These are phyloP conservation scores for Felis catus DNA, from an alignment of 2,113 vertebrate genomes.

Conservation along the genomic window DNA sequence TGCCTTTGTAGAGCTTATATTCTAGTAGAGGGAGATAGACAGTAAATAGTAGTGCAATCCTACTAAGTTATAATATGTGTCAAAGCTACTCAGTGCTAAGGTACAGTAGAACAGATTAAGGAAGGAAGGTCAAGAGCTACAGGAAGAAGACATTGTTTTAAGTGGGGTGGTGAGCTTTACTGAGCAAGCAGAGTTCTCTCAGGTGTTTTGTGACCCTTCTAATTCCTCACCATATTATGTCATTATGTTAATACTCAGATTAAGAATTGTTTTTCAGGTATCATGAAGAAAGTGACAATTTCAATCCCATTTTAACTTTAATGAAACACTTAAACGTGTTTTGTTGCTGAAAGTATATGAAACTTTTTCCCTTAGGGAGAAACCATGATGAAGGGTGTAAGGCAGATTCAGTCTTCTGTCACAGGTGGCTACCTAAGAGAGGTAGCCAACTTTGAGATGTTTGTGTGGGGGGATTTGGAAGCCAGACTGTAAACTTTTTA, in stretches of 20 bases:
- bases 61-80: background rate
- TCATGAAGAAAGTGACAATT: constrained; percentile 2
- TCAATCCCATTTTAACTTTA: background rate
- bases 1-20: background rate
- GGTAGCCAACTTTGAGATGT: background rate
- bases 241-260: background rate
- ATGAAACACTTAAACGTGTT: background rate
- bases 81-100: background rate
- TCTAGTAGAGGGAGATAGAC: background rate
- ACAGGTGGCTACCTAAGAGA: background rate
- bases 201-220: background rate
- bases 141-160: background rate
- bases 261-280: background rate
- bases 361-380: background rate
- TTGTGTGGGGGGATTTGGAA: background rate
- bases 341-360: background rate
- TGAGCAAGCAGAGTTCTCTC: background rate
- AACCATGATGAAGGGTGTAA: background rate
- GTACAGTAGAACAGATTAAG: background rate
- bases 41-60: background rate
- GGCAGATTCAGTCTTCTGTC: background rate
- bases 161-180: background rate
- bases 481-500: background rate
- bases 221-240: background rate
- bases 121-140: background rate